Base-by-base conservation (phyloP, 1,140 invertebrate species). In the Scylla paramamosain region DNA sequence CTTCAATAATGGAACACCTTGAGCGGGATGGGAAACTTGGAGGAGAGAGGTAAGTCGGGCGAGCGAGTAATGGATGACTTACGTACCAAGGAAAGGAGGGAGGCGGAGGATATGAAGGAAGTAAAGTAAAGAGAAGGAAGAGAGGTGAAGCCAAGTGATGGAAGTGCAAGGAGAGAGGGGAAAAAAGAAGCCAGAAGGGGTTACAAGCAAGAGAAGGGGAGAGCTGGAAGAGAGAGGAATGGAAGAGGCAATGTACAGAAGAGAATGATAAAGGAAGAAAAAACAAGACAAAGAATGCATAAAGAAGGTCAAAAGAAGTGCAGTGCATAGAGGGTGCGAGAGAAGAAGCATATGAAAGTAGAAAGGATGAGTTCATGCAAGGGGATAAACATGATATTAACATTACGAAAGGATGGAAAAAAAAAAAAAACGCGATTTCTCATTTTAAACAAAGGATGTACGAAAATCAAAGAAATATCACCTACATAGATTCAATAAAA, bases 1-100 rank as follows among this genome's bases (percentile, higher is more conserved):
- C 67, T n/a, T 77, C 67, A 77, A 77, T 77, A 77, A 77, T 77
- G 67, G 67, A 77, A 77, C 67, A 77, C 67, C 67, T 77, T 77
- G 12, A 2, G 20, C 67, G 6, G 6, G 20, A n/a, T n/a, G 67
- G n/a, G 20, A n/a, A 77, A 77, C 20, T 77, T 77, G 67, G 67
- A 77, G 67, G 67, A 25, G 67, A 77, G 67, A 77, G 67, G 67
- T n/a, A 77, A 77, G 67, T 77, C 67, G 25, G n/a, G 67, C 67
- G 25, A 77, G n/a, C 67, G n/a, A n/a, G 67, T 77, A 77, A 77
- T 77, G 67, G 67, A 77, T 77, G 67, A 77, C 67, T 77, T 77
- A 77, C 67, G 67, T 77, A 20, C n/a, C 67, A n/a, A 25, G 67
- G 67, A n/a, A n/a, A 59, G 52, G 67, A n/a, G n/a, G 67, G 20